These are phyloP conservation scores for Cyclina sinensis DNA, from an alignment of 1,140 invertebrate genomes.

Conservation along the genomic window DNA sequence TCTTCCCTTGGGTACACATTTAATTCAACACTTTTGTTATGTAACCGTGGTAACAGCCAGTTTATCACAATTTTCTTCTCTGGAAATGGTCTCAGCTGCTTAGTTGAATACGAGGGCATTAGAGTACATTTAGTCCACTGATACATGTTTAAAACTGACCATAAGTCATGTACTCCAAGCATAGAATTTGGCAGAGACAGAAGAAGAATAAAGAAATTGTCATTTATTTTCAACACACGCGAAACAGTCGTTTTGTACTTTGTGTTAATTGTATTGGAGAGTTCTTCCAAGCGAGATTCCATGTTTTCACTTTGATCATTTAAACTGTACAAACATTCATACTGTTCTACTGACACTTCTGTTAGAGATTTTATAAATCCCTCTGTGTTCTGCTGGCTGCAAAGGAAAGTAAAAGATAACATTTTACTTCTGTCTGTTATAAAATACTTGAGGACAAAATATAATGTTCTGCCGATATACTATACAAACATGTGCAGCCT, in stretches of 20 bases:
- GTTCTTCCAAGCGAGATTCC: neutral
- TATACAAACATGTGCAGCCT: too few species aligned
- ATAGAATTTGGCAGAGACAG: slow-evolving; percentile 31
- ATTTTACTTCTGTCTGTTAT: too few species aligned
- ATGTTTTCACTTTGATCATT: slow-evolving; percentile 19
- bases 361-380: slow-evolving; percentile 19
- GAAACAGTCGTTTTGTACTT: slow-evolving; percentile 22
- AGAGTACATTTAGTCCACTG: slow-evolving; percentile 25
- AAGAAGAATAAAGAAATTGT: slow-evolving; percentile 27
- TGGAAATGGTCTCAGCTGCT: neutral
- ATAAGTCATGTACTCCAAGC: slow-evolving; percentile 28
- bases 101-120: neutral
- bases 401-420: neutral
- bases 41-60: slow-evolving; percentile 39
- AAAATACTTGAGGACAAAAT: too few species aligned
- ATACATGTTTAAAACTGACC: slow-evolving; percentile 43
- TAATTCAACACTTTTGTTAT: slow-evolving; percentile 37
- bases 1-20: slow-evolving; percentile 21
- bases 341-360: neutral
- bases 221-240: neutral
- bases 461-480: too few species aligned
- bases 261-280: slow-evolving; percentile 34
- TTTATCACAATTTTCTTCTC: slow-evolving; percentile 41
- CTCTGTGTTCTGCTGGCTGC: neutral
- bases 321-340: slow-evolving; percentile 26